Evolutionary conservation across 2,113 vertebrate genomes (phyloP).

Genomic region (Delphinapterus leucas): DNA sequence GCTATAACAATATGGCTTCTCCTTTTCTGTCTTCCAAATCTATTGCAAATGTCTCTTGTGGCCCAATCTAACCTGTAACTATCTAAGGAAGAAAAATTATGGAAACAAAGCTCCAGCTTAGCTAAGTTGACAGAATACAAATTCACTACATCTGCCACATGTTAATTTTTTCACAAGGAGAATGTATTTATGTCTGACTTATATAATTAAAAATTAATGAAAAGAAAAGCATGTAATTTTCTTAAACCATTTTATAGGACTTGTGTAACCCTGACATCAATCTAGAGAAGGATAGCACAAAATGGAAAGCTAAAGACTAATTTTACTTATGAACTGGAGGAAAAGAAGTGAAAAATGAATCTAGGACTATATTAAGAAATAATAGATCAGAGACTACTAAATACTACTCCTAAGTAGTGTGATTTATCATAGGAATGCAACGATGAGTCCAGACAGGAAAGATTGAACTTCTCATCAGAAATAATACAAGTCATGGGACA

Average conservation of each 20-base stretch:
- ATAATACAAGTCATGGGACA: background rate
- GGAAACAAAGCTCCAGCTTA: background rate
- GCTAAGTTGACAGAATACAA: background rate
- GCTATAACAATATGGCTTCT: background rate
- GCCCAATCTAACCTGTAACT: background rate
- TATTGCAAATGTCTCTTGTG: background rate
- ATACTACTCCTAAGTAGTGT: background rate
- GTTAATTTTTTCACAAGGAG: background rate
- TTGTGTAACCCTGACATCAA: background rate
- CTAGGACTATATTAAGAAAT: background rate
- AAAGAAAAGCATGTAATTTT: background rate
- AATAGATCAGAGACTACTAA: background rate
- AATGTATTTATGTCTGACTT: background rate
- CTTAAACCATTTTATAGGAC: background rate
- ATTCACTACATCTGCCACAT: background rate
- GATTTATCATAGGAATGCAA: background rate
- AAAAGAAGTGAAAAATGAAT: constrained; percentile 10
- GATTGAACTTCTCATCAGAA: background rate
- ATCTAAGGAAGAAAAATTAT: background rate
- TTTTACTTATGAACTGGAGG: background rate
- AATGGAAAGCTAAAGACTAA: background rate
- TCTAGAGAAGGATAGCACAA: background rate
- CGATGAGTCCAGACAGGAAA: background rate
- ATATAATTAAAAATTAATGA: background rate
- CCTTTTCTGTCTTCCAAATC: background rate